A percentile compares a stretch with the other conserved stretches of the same genome.
Conservation (phyloP, 1,140 invertebrate species). For the Ceratina australensis region DNA sequence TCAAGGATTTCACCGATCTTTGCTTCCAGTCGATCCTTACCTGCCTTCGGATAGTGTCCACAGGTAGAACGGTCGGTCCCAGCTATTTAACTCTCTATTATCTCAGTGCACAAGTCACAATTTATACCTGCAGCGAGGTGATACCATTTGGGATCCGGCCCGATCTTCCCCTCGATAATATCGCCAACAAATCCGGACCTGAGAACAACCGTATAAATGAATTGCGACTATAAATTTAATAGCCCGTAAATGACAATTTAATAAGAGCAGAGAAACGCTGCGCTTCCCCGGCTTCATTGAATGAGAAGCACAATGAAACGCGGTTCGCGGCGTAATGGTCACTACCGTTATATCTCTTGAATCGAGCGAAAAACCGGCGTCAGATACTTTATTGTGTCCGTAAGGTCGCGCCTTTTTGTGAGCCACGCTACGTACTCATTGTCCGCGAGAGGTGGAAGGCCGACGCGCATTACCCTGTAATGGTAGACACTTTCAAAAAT, state of each 20-base stretch:
- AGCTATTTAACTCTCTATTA: constrained; percentile 24
- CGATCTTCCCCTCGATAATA: constrained; percentile 15
- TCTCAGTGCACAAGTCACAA: background rate
- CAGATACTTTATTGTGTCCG: constrained; percentile 11
- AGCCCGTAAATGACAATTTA: constrained; percentile 22
- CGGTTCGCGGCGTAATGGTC: constrained; percentile 27
- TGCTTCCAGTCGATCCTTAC: constrained; percentile 24
- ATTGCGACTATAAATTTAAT: constrained; percentile 25
- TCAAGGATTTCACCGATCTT: constrained; percentile 42
- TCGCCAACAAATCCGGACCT: background rate
- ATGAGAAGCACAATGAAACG: constrained; percentile 19
- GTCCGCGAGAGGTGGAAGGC: background rate
- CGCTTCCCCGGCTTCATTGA: constrained; percentile 9
- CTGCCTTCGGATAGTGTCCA: background rate
- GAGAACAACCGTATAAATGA: too few species aligned
- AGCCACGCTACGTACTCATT: background rate
- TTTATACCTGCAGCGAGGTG: too few species aligned
- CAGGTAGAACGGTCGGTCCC: constrained; percentile 1
- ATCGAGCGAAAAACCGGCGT: constrained; percentile 10
- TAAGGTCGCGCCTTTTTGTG: constrained; percentile 9
- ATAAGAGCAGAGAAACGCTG: constrained; percentile 1
- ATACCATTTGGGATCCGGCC: too few species aligned
- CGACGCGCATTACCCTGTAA: background rate
- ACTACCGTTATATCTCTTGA: constrained; percentile 35
- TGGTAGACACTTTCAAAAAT: constrained; percentile 4